A percentile compares a stretch with the other conserved stretches of the same genome.
These are phyloP conservation scores for Pasiphila rectangulata DNA, from an alignment of 2,888 invertebrate species.

Conservation along the genomic window DNA sequence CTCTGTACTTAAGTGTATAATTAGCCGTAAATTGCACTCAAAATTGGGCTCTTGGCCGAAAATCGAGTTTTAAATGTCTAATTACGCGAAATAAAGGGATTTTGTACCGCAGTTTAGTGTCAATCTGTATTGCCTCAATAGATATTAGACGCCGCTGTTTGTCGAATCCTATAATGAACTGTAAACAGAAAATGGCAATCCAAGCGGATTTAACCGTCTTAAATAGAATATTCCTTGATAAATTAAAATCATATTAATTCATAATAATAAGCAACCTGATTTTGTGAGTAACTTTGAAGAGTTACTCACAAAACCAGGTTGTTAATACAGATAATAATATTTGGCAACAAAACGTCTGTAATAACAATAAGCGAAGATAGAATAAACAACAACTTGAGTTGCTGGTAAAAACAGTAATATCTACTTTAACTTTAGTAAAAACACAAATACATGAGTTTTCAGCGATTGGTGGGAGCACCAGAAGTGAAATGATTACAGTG, in stretches of 20 bases:
- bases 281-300: too few species aligned
- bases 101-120: conserved; percentile 61
- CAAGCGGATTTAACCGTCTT: conserved; percentile 3
- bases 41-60: conserved; percentile 69
- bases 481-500: conserved; percentile 39
- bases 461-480: conserved; percentile 23
- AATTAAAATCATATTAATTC: too few species aligned
- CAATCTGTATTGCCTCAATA: conserved; percentile 53
- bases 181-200: conserved; percentile 22
- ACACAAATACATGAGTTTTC: conserved; percentile 41
- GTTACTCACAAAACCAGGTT: conserved; percentile 38
- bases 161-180: conserved; percentile 15
- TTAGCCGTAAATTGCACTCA: conserved; percentile 74
- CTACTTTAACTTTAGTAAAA: conserved; percentile 36
- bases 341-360: conserved; percentile 39
- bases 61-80: conserved; percentile 75
- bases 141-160: conserved; percentile 17
- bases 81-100: conserved; percentile 67
- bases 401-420: conserved; percentile 34
- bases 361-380: conserved; percentile 38
- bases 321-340: conserved; percentile 35
- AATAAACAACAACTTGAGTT: conserved; percentile 39
- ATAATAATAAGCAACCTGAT: too few species aligned
- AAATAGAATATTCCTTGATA: too few species aligned
- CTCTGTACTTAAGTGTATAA: conserved; percentile 73